These are phyloP conservation scores for Drosophila equinoxialis DNA, from an alignment of 1,140 invertebrate genomes.

Conservation along the genomic window DNA sequence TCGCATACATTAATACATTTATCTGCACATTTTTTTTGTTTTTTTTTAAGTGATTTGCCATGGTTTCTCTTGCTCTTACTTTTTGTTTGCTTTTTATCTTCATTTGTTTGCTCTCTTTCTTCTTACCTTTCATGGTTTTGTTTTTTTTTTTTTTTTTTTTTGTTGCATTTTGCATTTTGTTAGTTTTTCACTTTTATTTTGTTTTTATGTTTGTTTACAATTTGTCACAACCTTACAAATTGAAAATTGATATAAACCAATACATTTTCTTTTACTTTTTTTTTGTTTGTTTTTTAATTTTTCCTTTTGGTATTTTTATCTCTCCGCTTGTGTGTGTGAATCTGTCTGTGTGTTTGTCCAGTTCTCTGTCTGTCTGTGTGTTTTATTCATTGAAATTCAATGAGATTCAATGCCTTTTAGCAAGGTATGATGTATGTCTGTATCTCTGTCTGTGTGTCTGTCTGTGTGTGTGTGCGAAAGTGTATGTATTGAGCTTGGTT, in stretches of 20 bases:
- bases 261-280: conserved; percentile 55
- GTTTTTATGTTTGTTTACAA: conserved; percentile 76
- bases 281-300: background rate
- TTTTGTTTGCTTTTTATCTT: conserved; percentile 10
- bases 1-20: conserved; percentile 75
- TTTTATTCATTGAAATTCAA: conserved; percentile 17
- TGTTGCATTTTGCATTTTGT: too few species aligned
- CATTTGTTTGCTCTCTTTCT: conserved; percentile 4
- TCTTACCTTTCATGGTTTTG: conserved; percentile 35
- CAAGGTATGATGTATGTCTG: conserved; percentile 13
- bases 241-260: conserved; percentile 82
- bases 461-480: conserved; percentile 47
- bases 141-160: conserved; percentile 24
- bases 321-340: background rate
- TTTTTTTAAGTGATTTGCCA: conserved; percentile 62
- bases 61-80: conserved; percentile 31
- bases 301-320: background rate
- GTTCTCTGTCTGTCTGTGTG: conserved; percentile 33
- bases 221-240: conserved; percentile 83
- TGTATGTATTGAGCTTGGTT: conserved; percentile 51
- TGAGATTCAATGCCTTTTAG: background rate
- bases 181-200: conserved; percentile 23
- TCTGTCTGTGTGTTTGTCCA: conserved; percentile 21
- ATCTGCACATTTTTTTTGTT: conserved; percentile 31
- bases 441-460: conserved; percentile 29